These are phyloP conservation scores for Anagrus nilaparvatae DNA, from an alignment of 1,140 invertebrate genomes.

Conservation along the genomic window DNA sequence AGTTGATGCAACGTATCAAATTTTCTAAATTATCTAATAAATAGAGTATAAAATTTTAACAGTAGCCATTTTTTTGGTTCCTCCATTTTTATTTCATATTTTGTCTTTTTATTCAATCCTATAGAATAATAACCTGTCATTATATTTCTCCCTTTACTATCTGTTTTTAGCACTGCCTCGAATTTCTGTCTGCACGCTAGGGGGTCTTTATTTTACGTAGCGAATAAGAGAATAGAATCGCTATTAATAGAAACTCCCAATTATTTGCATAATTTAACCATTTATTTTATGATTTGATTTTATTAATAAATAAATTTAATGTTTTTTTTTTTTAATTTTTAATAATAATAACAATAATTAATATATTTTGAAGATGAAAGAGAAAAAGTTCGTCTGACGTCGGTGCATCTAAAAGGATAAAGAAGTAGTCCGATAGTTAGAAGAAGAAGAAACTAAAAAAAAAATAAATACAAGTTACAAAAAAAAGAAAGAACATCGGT, in stretches of 20 bases:
- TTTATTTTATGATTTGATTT: too few species aligned
- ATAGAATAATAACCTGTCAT: constrained; percentile 29
- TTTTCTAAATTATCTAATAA: too few species aligned
- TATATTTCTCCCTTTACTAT: constrained; percentile 24
- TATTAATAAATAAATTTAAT: too few species aligned
- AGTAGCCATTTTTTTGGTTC: constrained; percentile 26
- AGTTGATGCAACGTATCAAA: too few species aligned
- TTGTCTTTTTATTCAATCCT: constrained; percentile 23
- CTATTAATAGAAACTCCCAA: too few species aligned
- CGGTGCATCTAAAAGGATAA: constrained; percentile 3
- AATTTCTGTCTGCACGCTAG: too few species aligned
- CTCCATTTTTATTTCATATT: constrained; percentile 27
- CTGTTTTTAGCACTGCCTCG: constrained; percentile 19
- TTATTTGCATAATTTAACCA: too few species aligned
- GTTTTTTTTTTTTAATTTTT: neutral
- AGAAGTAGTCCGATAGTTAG: neutral
- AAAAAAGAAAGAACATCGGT: constrained; percentile 2
- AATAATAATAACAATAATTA: too few species aligned
- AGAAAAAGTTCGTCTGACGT: constrained; percentile 9
- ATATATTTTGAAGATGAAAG: constrained; percentile 10
- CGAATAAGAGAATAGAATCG: too few species aligned
- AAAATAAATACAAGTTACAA: neutral
- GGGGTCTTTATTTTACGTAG: too few species aligned
- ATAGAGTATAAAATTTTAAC: too few species aligned
- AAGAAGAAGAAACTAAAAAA: neutral